Conservation (phyloP, 2,888 invertebrate species). For the Stenoptilia bipunctidactyla region DNA sequence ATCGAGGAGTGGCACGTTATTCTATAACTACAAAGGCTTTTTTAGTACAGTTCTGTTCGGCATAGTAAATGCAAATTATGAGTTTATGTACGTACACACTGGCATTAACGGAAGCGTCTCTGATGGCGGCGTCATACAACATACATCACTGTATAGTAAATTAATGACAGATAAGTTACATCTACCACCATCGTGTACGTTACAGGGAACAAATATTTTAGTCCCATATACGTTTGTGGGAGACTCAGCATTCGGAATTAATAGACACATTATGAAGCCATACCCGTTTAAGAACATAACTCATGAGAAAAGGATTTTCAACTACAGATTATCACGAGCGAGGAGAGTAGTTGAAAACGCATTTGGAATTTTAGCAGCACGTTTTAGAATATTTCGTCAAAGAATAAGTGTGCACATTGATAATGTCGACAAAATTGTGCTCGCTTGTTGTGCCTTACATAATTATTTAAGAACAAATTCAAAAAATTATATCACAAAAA, state of each 20-base stretch:
- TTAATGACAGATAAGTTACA: conserved; percentile 9
- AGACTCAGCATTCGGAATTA: conserved; percentile 11
- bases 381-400: no score
- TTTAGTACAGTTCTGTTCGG: conserved; percentile 17
- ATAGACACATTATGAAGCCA: conserved; percentile 13
- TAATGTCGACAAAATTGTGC: no score
- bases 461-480: no score
- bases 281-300: conserved; percentile 11
- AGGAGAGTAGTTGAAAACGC: background rate
- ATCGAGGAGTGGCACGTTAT: no score
- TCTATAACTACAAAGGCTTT: conserved; percentile 12
- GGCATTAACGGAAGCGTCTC: conserved; percentile 20
- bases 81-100: conserved; percentile 19
- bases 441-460: no score
- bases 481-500: no score
- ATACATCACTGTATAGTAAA: conserved; percentile 14
- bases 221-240: conserved; percentile 12
- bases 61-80: conserved; percentile 20
- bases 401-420: no score
- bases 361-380: background rate
- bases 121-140: conserved; percentile 18
- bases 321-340: conserved; percentile 5
- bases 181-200: conserved; percentile 10
- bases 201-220: conserved; percentile 12
- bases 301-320: conserved; percentile 6